phyloP scores from a whole-genome alignment of 2,888 invertebrate species.

The Melitaea athalia region DNA sequence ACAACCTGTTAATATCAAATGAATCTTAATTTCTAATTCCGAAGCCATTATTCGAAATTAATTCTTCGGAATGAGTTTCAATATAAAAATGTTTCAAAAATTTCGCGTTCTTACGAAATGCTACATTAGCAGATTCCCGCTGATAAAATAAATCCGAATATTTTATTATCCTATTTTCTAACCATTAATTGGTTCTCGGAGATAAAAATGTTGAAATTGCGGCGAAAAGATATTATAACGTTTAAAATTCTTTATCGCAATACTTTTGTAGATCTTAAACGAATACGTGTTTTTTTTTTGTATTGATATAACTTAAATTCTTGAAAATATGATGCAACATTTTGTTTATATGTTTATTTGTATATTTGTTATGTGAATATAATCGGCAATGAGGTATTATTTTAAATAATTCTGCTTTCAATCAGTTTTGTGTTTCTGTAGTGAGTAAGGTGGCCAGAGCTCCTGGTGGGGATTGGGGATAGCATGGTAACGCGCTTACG shows the following conservation, averaged over 20 bases:
- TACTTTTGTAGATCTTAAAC: background rate
- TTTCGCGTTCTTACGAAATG: background rate
- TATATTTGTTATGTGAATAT: no score
- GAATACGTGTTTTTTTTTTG: no score
- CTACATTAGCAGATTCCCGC: conserved; percentile 3
- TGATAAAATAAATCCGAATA: conserved; percentile 20
- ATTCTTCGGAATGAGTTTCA: background rate
- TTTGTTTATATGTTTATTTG: no score
- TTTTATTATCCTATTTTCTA: conserved; percentile 25
- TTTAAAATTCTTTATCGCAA: conserved; percentile 21
- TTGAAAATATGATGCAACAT: no score
- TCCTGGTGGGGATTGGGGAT: no score
- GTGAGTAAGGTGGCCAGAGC: no score
- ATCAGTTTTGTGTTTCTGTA: no score
- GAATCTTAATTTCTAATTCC: no score
- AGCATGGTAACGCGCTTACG: no score
- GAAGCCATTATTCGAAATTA: background rate
- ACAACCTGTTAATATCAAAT: background rate
- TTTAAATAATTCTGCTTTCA: no score
- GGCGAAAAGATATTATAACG: conserved; percentile 6
- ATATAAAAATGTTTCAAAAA: background rate
- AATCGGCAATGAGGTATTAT: no score
- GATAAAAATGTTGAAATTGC: conserved; percentile 7
- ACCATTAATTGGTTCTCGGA: conserved; percentile 26
- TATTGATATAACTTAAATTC: no score